These are phyloP conservation scores for Herpetotheres cachinnans DNA, from an alignment of 2,113 vertebrate genomes.

Conservation along the genomic window DNA sequence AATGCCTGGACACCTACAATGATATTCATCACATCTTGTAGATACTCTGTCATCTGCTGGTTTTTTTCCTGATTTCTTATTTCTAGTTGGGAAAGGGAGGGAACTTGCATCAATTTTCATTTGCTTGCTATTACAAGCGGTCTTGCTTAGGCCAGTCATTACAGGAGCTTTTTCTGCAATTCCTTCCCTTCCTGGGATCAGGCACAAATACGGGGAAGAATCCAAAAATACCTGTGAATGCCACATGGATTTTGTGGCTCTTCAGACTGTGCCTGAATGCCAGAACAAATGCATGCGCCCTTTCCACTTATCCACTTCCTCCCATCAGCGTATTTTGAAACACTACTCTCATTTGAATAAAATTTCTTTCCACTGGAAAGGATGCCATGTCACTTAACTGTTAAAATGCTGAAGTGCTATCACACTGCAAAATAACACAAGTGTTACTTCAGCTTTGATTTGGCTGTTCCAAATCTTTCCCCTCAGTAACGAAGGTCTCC, in stretches of 20 bases:
- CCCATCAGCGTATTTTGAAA: background rate
- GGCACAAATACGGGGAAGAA: constrained; percentile 2
- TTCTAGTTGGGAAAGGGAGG: background rate
- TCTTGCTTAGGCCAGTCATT: background rate
- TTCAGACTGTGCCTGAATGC: background rate
- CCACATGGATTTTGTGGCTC: background rate
- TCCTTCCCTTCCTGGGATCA: background rate
- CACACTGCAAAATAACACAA: background rate
- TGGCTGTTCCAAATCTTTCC: background rate
- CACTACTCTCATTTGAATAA: background rate
- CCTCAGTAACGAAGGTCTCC: background rate
- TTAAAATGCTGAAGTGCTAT: background rate
- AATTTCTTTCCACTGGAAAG: background rate
- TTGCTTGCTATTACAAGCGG: background rate
- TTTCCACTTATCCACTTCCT: background rate
- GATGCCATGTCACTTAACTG: background rate
- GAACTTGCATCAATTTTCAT: background rate
- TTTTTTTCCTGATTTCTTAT: background rate
- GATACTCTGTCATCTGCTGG: background rate
- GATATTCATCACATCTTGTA: background rate
- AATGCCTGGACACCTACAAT: background rate
- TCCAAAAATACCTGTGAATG: background rate
- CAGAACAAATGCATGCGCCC: background rate
- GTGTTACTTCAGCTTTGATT: background rate
- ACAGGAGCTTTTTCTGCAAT: background rate